Evolutionary conservation across 2,888 invertebrate species (phyloP).

Genomic region (Cataglyphis cursor): DNA sequence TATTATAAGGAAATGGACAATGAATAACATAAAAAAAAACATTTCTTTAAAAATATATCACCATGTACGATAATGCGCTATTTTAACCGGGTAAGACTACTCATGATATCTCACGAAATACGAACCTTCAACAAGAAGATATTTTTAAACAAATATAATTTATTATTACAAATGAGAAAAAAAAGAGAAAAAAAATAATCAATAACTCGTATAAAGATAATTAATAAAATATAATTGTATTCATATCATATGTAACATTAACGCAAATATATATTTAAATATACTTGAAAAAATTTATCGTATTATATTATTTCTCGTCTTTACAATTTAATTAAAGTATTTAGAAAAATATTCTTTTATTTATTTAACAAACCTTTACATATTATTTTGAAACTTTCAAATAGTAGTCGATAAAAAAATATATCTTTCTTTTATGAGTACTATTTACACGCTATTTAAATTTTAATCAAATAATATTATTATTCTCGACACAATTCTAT

Average conservation of each 20-base stretch:
- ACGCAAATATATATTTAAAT: background rate
- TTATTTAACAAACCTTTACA: background rate
- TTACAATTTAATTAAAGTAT: slow-evolving; percentile 4
- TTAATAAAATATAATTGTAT: slow-evolving; percentile 17
- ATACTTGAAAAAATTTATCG: background rate
- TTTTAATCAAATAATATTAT: background rate
- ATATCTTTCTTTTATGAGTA: background rate
- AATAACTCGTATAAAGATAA: background rate
- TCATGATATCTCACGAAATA: slow-evolving; percentile 25
- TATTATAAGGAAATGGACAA: background rate
- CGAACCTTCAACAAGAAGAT: slow-evolving; percentile 38
- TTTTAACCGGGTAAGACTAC: slow-evolving; percentile 37
- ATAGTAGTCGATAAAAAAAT: background rate
- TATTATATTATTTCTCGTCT: background rate
- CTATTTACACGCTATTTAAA: background rate
- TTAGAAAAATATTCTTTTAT: background rate
- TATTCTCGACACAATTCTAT: background rate
- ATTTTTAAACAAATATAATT: slow-evolving; percentile 31
- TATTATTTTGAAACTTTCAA: background rate
- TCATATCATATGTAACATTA: background rate
- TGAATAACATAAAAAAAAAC: slow-evolving; percentile 13
- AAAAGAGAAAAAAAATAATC: background rate
- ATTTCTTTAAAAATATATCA: slow-evolving; percentile 23
- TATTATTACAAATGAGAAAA: slow-evolving; percentile 16
- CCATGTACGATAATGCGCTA: slow-evolving; percentile 31